Conservation (phyloP, 2,113 vertebrate species). For the Dasyornis broadbenti region DNA sequence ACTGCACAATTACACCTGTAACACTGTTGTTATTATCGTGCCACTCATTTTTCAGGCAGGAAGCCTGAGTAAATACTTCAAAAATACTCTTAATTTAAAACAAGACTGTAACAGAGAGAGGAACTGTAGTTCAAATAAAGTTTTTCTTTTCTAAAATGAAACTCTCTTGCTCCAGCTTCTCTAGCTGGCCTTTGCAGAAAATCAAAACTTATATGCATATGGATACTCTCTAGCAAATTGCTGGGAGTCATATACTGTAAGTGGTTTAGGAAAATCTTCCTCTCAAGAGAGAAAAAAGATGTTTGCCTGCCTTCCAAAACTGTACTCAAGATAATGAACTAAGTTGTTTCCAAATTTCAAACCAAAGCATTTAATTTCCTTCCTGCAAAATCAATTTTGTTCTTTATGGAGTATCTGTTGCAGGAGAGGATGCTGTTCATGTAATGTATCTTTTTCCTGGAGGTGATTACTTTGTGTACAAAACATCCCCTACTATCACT, state of each 20-base stretch:
- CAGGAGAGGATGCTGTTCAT: not conserved
- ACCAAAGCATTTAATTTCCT: slow-evolving; percentile 16
- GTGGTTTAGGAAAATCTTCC: not conserved
- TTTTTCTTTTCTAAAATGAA: not conserved
- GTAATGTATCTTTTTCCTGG: slow-evolving; percentile 8
- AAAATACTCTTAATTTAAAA: not conserved
- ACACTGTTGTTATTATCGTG: not conserved
- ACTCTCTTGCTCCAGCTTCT: not conserved
- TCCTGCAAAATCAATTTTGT: slow-evolving; percentile 12
- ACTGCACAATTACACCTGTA: not conserved
- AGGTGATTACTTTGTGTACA: slow-evolving; percentile 8
- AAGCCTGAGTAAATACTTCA: not conserved
- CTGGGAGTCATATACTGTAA: not conserved
- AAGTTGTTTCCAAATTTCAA: slow-evolving; percentile 43
- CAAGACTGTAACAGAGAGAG: not conserved
- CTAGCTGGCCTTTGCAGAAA: not conserved
- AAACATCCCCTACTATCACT: not conserved
- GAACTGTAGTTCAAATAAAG: not conserved
- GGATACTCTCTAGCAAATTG: not conserved
- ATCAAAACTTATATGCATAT: not conserved
- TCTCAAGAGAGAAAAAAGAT: not conserved
- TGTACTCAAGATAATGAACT: not conserved
- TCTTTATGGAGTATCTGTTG: not conserved
- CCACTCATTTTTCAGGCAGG: not conserved
- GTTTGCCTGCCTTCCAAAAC: too few species aligned